Percentiles rank a stretch among this genome's conserved stretches.
These are phyloP conservation scores for Ciconia boyciana DNA, from an alignment of 2,113 vertebrate genomes.

Conservation along the genomic window DNA sequence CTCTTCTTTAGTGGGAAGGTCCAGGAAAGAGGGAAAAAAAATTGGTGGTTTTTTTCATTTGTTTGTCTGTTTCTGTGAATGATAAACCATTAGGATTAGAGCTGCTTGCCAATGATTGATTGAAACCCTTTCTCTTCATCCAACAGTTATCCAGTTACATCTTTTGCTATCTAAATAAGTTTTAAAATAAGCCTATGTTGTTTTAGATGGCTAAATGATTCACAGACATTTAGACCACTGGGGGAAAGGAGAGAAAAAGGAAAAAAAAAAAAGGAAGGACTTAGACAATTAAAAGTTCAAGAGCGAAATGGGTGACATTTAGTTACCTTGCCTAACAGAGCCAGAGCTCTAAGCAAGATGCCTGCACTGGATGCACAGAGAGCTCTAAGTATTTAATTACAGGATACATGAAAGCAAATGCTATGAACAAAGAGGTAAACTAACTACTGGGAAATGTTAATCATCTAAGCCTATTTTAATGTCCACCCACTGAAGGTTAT, in stretches of 20 bases:
- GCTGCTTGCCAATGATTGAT: background rate
- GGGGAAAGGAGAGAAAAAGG: background rate
- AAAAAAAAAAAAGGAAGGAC: background rate
- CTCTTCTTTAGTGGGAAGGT: background rate
- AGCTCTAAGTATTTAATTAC: background rate
- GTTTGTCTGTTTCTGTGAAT: background rate
- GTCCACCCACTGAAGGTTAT: background rate
- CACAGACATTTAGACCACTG: background rate
- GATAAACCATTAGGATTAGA: background rate
- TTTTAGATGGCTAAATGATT: background rate
- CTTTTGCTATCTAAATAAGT: background rate
- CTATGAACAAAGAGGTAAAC: background rate
- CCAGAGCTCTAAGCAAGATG: background rate
- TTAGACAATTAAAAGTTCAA: background rate
- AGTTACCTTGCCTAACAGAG: background rate
- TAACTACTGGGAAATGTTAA: background rate
- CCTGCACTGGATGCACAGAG: background rate
- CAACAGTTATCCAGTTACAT: background rate
- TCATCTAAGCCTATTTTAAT: background rate
- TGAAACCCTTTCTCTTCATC: background rate
- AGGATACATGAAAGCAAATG: background rate
- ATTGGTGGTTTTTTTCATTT: background rate
- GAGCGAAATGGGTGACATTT: background rate
- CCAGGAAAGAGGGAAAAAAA: background rate
- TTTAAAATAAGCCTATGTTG: background rate